A percentile compares a stretch with the other conserved stretches of the same genome.
phyloP scores from a whole-genome alignment of 2,888 invertebrate species.

The Polydrusus tereticollis region DNA sequence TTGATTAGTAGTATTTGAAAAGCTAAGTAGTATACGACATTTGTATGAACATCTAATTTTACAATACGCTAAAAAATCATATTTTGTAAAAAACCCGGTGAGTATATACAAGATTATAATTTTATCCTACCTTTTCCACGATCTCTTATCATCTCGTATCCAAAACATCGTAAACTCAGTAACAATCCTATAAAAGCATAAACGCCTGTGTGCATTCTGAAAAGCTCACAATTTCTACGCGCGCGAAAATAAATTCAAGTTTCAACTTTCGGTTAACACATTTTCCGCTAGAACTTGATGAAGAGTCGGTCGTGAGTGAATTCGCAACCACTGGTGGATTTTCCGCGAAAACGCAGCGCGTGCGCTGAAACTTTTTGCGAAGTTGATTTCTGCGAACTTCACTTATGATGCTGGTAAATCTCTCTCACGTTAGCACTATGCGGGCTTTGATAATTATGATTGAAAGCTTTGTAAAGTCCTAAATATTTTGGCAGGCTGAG shows the following conservation, averaged over 20 bases:
- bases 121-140: constrained; percentile 51
- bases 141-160: constrained; percentile 50
- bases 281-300: neutral
- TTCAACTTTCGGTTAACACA: neutral
- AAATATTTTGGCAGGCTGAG: neutral
- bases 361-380: constrained; percentile 7
- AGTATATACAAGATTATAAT: too few species aligned
- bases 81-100: too few species aligned
- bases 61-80: too few species aligned
- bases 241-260: neutral
- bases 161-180: constrained; percentile 40
- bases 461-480: neutral
- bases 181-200: constrained; percentile 46
- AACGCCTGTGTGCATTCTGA: neutral
- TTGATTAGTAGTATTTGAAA: too few species aligned
- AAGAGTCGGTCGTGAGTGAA: constrained; percentile 19
- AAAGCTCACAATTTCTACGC: constrained; percentile 11
- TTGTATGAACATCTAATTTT: too few species aligned
- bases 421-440: constrained; percentile 8
- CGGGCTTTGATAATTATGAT: constrained; percentile 9
- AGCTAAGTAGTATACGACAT: too few species aligned
- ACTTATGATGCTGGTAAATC: neutral
- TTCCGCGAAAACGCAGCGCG: constrained; percentile 16
- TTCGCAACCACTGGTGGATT: constrained; percentile 19
- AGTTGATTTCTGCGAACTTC: neutral